A percentile compares a stretch with the other conserved stretches of the same genome.
phyloP scores from a whole-genome alignment of 2,113 vertebrate genomes.

The Psittacula cyanocephala region DNA sequence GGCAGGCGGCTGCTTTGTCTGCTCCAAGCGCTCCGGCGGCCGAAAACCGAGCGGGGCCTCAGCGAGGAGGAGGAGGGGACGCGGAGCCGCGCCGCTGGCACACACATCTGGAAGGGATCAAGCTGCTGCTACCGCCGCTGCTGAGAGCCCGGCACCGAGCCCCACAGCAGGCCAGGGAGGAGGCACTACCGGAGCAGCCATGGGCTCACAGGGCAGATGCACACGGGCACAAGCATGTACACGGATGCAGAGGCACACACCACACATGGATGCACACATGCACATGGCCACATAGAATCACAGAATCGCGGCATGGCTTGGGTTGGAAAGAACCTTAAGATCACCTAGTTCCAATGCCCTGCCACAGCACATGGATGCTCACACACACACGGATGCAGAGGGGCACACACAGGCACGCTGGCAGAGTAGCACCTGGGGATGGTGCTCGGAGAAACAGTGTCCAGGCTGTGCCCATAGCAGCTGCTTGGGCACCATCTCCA shows the following conservation, averaged over 20 bases:
- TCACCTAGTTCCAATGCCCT: neutral
- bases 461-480: neutral
- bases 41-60: neutral
- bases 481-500: neutral
- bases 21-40: neutral
- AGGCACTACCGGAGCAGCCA: neutral
- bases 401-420: fast-evolving
- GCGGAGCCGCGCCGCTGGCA: neutral
- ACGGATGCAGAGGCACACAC: neutral
- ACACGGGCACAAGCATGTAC: neutral
- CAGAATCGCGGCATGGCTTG: neutral
- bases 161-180: neutral
- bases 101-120: constrained; percentile 39
- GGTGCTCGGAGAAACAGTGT: neutral
- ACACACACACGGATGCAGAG: neutral
- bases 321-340: neutral
- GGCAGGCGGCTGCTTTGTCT: constrained; percentile 48
- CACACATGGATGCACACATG: too few relatives aligned
- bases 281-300: neutral
- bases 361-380: fast-evolving
- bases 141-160: neutral
- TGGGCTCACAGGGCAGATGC: neutral
- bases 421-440: neutral
- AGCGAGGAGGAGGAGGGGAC: neutral
- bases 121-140: neutral